phyloP scores from a whole-genome alignment of 2,113 vertebrate species.

The Anoplopoma fimbria region DNA sequence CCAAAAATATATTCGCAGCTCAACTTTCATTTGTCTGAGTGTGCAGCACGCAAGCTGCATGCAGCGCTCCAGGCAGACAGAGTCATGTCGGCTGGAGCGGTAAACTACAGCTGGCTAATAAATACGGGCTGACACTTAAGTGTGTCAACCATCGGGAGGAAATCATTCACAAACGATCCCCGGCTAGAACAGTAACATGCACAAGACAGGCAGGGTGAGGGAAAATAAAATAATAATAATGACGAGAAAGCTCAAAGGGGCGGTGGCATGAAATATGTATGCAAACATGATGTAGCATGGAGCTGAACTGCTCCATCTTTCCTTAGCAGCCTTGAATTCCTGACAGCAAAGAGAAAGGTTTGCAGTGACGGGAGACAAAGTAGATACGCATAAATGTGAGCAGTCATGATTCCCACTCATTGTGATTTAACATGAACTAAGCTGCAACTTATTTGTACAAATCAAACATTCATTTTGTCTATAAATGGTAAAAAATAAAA shows the following conservation, averaged over 20 bases:
- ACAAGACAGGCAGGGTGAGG: constrained; percentile 22
- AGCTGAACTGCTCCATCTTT: constrained; percentile 35
- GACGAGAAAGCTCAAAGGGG: constrained; percentile 46
- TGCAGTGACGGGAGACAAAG: constrained; percentile 39
- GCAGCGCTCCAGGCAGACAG: constrained; percentile 32
- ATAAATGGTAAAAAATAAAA: background rate
- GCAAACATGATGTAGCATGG: constrained; percentile 55
- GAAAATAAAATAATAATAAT: too few species aligned
- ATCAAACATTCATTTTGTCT: background rate
- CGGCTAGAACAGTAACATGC: constrained; percentile 34
- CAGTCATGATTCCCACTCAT: constrained; percentile 59
- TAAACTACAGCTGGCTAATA: constrained; percentile 52
- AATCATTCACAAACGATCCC: constrained; percentile 61
- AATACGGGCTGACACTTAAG: constrained; percentile 57
- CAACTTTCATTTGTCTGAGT: constrained; percentile 66
- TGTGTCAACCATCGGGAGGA: constrained; percentile 53
- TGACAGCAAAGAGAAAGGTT: constrained; percentile 22
- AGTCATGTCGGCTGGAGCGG: constrained; percentile 43
- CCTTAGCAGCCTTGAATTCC: constrained; percentile 33
- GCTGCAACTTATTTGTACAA: constrained; percentile 24
- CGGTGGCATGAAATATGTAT: constrained; percentile 58
- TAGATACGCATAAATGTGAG: constrained; percentile 38
- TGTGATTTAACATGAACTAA: constrained; percentile 46
- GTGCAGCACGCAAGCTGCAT: constrained; percentile 47
- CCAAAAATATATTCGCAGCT: constrained; percentile 73